Evolutionary conservation across 2,888 invertebrate species (phyloP), one percentile per base, ranked within the genome.

Genomic region (Rambutsinella grinnellia): DNA sequence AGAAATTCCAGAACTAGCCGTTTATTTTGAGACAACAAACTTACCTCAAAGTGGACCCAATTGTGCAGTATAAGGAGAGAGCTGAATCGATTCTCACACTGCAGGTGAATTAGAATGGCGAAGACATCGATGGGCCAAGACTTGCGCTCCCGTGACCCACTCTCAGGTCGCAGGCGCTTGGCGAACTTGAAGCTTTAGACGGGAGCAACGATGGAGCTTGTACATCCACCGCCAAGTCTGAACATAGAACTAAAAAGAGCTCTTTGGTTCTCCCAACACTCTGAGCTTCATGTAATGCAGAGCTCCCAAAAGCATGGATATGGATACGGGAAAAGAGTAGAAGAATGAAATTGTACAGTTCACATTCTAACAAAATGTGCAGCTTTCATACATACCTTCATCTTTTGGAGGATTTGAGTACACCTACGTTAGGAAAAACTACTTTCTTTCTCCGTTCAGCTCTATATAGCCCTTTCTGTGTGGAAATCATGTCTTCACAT

Each of bases 101-200:
- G 81, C 81, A 81, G 81, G 81, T 81, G 79, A 80, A 81, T 80
- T 79, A 80, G 81, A 80, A 81, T 81, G 81, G 79, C 77, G 79
- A 81, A 77, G 76, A 79, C 77, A 79, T 81, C 74, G 79, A 81
- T 76, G 79, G 79, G 77, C 68, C 72, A 76, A 76, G 78, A 78
- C 78, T 78, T 80, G 80, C 80, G 80, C 80, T 76, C 71, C 77
- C 76, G 61, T 81, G 78, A 79, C 79, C 79, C 79, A 79, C 78
- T 79, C 78, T 75, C 78, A 69, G 71, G 74, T 81, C 81, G 78
- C 79, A 80, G 79, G 79, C 81, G 79, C 81, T 76, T 65, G 68
- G 58, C 79, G 74, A 74, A 79, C 74, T 79, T 76, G 60, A 74
- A 67, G 76, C 68, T 75, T 76, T 76, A n/a, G n/a, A n/a, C n/a